A percentile compares a stretch with the other conserved stretches of the same genome.
phyloP scores from a whole-genome alignment of 2,888 invertebrate species.

The Lasioglossum figueresi region DNA sequence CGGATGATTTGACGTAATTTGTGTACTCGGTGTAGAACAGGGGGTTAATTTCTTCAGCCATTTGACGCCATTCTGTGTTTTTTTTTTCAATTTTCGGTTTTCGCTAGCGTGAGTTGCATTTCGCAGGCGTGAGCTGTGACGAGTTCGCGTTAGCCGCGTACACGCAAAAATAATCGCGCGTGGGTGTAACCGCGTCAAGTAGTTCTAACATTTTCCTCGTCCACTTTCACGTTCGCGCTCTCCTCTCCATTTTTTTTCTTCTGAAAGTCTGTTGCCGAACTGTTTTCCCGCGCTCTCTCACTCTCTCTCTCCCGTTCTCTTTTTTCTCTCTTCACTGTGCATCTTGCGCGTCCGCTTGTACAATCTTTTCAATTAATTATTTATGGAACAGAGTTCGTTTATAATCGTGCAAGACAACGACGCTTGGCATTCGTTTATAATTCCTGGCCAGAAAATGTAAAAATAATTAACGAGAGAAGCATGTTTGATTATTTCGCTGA shows the following conservation, averaged over 20 bases:
- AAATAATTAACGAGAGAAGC: neutral
- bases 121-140: neutral
- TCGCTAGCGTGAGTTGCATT: neutral
- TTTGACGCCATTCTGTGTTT: neutral
- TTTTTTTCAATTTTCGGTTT: neutral
- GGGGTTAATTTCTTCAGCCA: neutral
- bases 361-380: neutral
- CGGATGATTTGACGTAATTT: neutral
- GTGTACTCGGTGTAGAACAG: neutral
- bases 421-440: neutral
- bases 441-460: neutral
- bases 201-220: conserved; percentile 9
- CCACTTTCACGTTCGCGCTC: neutral
- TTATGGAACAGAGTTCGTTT: neutral
- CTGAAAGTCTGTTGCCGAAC: neutral
- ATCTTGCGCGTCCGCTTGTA: neutral
- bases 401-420: neutral
- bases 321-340: neutral
- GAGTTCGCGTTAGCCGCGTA: neutral
- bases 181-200: conserved; percentile 33
- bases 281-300: neutral
- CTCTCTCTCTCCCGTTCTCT: too few species aligned
- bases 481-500: too few species aligned
- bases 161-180: conserved; percentile 40
- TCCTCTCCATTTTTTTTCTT: neutral